phyloP scores from a whole-genome alignment of 2,888 invertebrate species.

The Dicyrtomina minuta region DNA sequence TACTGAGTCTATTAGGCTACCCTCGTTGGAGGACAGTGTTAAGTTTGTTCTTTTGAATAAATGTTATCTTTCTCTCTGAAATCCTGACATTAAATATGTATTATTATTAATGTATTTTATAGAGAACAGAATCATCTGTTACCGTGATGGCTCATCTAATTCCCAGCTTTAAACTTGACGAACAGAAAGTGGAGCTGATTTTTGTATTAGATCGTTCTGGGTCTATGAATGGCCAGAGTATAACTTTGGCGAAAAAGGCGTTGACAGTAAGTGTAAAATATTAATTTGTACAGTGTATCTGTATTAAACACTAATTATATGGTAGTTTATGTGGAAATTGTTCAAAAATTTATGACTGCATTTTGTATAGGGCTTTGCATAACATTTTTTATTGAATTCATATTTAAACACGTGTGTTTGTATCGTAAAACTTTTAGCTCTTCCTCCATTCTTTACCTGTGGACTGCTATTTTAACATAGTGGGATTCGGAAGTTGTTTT shows the following conservation, averaged over 20 bases:
- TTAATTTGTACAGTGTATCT: background rate
- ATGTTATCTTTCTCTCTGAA: no score
- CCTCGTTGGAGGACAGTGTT: no score
- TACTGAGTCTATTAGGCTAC: no score
- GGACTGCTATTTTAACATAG: slow-evolving; percentile 57
- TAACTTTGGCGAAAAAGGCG: slow-evolving; percentile 54
- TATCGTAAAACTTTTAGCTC: slow-evolving; percentile 42
- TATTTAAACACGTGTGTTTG: background rate
- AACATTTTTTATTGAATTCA: background rate
- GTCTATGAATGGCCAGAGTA: slow-evolving; percentile 56
- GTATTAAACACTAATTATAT: background rate
- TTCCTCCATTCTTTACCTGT: slow-evolving; percentile 56
- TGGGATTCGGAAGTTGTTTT: slow-evolving; percentile 56
- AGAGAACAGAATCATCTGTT: slow-evolving; percentile 38
- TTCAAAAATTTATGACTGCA: no score
- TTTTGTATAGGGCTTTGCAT: no score
- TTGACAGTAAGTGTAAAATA: slow-evolving; percentile 53
- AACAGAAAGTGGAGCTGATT: slow-evolving; percentile 55
- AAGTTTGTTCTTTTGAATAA: no score
- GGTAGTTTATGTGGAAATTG: no score
- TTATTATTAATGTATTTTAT: background rate
- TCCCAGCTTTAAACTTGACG: slow-evolving; percentile 57
- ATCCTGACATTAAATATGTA: no score
- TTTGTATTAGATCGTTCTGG: slow-evolving; percentile 58
- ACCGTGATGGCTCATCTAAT: slow-evolving; percentile 52